Percentiles rank a stretch among this genome's conserved stretches.
These are phyloP conservation scores for Leptinotarsa peninsularis DNA, from an alignment of 2,888 invertebrate species.

Conservation along the genomic window DNA sequence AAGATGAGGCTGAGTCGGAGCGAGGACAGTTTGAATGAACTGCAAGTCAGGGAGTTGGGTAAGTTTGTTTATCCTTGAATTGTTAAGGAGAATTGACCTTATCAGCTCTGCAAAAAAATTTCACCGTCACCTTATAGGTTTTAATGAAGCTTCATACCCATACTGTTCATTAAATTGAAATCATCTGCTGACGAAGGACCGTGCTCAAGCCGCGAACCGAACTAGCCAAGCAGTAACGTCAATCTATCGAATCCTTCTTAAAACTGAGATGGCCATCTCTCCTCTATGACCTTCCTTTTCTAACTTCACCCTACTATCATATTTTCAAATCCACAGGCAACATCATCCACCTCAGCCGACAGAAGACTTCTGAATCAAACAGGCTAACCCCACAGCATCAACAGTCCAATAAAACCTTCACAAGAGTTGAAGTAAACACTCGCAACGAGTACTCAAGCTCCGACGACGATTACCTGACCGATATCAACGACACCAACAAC, in stretches of 20 bases:
- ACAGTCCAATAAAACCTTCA: constrained; percentile 31
- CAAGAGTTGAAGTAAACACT: constrained; percentile 35
- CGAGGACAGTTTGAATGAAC: constrained; percentile 61
- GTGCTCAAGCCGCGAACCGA: too few relatives aligned
- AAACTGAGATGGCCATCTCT: too few relatives aligned
- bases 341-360: constrained; percentile 37
- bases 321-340: constrained; percentile 17
- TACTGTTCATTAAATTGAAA: too few relatives aligned
- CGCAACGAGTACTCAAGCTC: constrained; percentile 38
- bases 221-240: too few relatives aligned
- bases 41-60: constrained; percentile 52
- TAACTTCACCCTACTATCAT: too few relatives aligned
- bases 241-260: too few relatives aligned
- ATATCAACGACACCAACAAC: constrained; percentile 60
- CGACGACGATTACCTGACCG: constrained; percentile 61
- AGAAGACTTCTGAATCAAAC: constrained; percentile 35
- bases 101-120: too few relatives aligned
- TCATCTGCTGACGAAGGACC: too few relatives aligned
- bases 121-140: too few relatives aligned
- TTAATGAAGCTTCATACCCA: too few relatives aligned
- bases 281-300: too few relatives aligned
- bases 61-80: constrained; percentile 6
- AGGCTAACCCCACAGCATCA: constrained; percentile 24
- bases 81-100: too few relatives aligned
- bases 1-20: constrained; percentile 61